Percentiles rank a stretch among this genome's conserved stretches.
These are phyloP conservation scores for Microplitis deprimator DNA, from an alignment of 2,888 invertebrate genomes.

Conservation along the genomic window DNA sequence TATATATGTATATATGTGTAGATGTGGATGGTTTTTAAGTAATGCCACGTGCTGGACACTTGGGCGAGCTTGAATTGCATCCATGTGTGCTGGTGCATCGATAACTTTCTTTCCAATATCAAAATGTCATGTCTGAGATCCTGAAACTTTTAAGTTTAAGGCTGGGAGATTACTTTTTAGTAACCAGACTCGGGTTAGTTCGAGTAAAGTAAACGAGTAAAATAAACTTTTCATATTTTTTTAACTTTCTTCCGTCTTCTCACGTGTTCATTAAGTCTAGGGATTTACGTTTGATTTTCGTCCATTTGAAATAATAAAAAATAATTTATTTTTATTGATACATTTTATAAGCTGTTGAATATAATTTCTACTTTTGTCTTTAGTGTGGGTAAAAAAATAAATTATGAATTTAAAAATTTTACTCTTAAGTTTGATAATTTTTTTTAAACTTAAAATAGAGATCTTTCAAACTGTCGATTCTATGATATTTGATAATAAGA, in stretches of 20 bases:
- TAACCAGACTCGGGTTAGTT: not conserved
- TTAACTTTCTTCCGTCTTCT: not conserved
- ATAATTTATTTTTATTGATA: too few relatives aligned
- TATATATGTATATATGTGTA: slow-evolving; percentile 37
- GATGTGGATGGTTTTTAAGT: slow-evolving; percentile 55
- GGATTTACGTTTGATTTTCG: too few relatives aligned
- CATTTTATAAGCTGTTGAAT: too few relatives aligned
- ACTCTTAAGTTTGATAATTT: too few relatives aligned
- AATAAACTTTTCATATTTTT: not conserved
- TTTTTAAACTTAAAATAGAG: too few relatives aligned
- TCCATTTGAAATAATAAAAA: too few relatives aligned
- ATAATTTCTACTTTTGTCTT: too few relatives aligned
- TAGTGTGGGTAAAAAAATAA: too few relatives aligned
- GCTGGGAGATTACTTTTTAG: not conserved
- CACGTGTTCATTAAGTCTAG: not conserved
- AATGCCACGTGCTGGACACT: slow-evolving; percentile 56
- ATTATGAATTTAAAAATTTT: too few relatives aligned
- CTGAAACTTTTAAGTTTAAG: not conserved
- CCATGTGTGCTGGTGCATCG: slow-evolving; percentile 30
- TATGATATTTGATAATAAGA: too few relatives aligned
- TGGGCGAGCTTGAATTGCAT: slow-evolving; percentile 44
- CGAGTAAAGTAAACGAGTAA: not conserved
- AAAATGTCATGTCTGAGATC: slow-evolving; percentile 2
- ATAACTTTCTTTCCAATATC: not conserved
- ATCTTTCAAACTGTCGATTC: too few relatives aligned